Base-by-base conservation (phyloP, 2,113 vertebrate genomes). In the Taurulus bubalis region DNA sequence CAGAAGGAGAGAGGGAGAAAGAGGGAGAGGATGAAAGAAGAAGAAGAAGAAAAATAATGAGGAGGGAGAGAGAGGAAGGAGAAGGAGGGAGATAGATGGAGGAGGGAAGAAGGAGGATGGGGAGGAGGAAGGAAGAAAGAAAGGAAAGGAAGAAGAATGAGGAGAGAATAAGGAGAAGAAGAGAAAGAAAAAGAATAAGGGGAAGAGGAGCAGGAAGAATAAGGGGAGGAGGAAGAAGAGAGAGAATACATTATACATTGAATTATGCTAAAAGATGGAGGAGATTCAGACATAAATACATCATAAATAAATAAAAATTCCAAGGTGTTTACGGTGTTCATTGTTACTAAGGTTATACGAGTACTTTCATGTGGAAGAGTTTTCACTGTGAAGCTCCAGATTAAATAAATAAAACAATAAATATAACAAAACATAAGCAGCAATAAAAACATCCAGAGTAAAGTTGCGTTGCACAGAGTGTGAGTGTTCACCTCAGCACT, bases 241-340 rank as follows among this genome's bases (percentile, higher is more conserved):
- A 71, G 38, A 8, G 53, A 56, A 71, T 42, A 24, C 40, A 79
- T 63, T 16, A 82, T 49, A 32, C 68, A 86, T 69, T 79, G 2
- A 86, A 79, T 85, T 62, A 85, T 15, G 47, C 28, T 11, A 24
- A 53, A 71, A 85, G 60, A 71, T 3, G 9, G 11, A 22, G 14
- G 71, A 63, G 66, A 74, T 34, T 55, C 68, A 74, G 2, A n/a
- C 30, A 34, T 34, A 34, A 34, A 34, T 34, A 34, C 34, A 34
- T 34, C 34, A 32, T 32, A 6, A 34, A 34, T 34, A 32, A 32
- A 34, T 34, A 34, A 34, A 34, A 4, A 14, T 3, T 6, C 14
- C 40, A 42, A 11, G 40, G 40, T 42, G 40, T 42, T 42, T 1
- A 42, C 2, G 40, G 40, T 42, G 1, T 3, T 42, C 40, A 42